Base-by-base conservation (phyloP, 2,797 vertebrate species). In the Typhlichthys subterraneus region DNA sequence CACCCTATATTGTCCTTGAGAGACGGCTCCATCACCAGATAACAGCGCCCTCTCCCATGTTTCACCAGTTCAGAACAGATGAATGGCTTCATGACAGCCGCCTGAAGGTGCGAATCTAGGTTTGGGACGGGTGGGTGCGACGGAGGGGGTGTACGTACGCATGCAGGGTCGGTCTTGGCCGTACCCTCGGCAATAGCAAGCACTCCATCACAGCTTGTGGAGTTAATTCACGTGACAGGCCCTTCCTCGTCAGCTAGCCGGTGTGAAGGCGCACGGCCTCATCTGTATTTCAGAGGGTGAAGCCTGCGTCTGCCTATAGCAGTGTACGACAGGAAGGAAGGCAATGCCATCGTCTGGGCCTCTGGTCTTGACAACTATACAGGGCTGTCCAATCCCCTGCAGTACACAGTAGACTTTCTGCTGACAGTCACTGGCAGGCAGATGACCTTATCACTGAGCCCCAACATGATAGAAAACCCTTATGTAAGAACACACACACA, bases 211-310 rank as follows among this genome's bases (percentile, higher is more conserved):
- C 61, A 72, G 31, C 14, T 69, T 66, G 76, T 65, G 60, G 70
- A 85, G 61, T 76, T 90, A 83, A 89, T 89, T 83, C 81, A 85
- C 82, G 65, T 87, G 88, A 89, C 88, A 79, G 76, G 70, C 72
- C 72, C 67, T 23, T 82, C 84, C 79, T 83, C 86, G 88, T 86
- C 83, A 82, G 8, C 70, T 83, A 79, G 75, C 65, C 57, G 53
- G 65, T 49, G 57, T 57, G 67, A 52, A 77, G 77, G 77, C 78
- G 77, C 73, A 77, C 68, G 77, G 81, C 77, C 71, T 71, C 46
- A 53, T 77, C 76, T 89, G 78, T 56, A 45, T 88, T 86, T 88
- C 86, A 82, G 67, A 80, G 75, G 77, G 86, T 83, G 78, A 83
- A 83, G 85, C 69, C 75, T 14, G 74, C 72, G 63, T 58, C 69